Percentiles rank a stretch among this genome's conserved stretches.
Evolutionary conservation across 1,140 invertebrate species (phyloP).

Genomic region (Sitophilus oryzae): DNA sequence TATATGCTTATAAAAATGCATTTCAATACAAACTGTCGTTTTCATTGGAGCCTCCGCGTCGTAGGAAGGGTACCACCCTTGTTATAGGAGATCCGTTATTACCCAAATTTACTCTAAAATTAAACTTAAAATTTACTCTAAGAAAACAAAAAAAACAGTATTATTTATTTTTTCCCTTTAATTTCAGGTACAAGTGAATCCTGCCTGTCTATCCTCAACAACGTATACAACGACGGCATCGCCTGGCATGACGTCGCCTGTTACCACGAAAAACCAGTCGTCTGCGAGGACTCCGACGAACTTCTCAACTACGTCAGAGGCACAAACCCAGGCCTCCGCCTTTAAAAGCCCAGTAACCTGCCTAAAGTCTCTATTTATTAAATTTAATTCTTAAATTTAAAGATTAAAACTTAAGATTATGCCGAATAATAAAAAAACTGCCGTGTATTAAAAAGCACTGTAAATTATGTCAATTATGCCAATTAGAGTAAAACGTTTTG

Average conservation of each 20-base stretch:
- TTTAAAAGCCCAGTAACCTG: slow-evolving; percentile 57
- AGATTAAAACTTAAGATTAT: neutral
- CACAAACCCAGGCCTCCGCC: slow-evolving; percentile 71
- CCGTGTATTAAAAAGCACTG: neutral
- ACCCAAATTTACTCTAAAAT: too few relatives aligned
- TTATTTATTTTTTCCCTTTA: neutral
- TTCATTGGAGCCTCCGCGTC: too few relatives aligned
- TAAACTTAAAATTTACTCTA: neutral
- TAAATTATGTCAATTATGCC: neutral
- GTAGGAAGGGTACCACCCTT: too few relatives aligned
- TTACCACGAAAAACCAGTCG: slow-evolving; percentile 84
- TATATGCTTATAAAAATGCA: too few relatives aligned
- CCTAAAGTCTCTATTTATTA: neutral
- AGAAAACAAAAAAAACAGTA: neutral
- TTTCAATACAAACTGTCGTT: too few relatives aligned
- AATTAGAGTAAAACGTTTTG: neutral
- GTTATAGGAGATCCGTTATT: too few relatives aligned
- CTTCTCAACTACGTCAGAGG: slow-evolving; percentile 75
- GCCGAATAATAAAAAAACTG: neutral
- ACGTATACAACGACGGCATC: slow-evolving; percentile 86
- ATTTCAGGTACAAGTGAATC: slow-evolving; percentile 63
- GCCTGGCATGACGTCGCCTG: slow-evolving; percentile 90
- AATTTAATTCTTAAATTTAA: too few relatives aligned
- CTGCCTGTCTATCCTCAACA: slow-evolving; percentile 79
- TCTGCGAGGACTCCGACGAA: slow-evolving; percentile 84